phyloP scores from a whole-genome alignment of 2,797 vertebrate species.

The Coendou prehensilis region DNA sequence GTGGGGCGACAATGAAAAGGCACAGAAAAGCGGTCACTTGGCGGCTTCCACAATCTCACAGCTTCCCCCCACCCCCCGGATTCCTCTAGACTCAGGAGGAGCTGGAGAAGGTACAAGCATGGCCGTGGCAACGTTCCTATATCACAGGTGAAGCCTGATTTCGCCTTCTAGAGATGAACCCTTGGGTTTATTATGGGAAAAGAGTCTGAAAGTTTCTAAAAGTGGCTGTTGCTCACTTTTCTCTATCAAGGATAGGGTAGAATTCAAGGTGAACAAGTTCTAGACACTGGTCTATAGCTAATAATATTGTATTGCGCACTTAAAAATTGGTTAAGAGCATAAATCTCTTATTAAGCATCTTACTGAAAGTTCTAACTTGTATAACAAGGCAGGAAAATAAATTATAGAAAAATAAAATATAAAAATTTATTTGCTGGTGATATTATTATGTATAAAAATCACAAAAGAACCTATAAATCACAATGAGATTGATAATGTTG shows the following conservation, averaged over 20 bases:
- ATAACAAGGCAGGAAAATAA: not conserved
- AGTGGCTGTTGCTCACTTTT: not conserved
- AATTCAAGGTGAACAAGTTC: not conserved
- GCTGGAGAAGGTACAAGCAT: not conserved
- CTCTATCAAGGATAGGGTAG: not conserved
- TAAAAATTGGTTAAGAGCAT: not conserved
- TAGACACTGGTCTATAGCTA: not conserved
- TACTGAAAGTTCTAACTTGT: not conserved
- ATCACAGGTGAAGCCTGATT: not conserved
- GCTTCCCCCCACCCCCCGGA: not conserved
- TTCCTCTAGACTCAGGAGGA: too few species aligned
- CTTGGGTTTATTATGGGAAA: not conserved
- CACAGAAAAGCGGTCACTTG: too few species aligned
- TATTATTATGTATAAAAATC: not conserved
- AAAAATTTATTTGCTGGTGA: not conserved
- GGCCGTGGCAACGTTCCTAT: not conserved
- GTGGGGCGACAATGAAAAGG: too few species aligned
- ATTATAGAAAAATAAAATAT: not conserved
- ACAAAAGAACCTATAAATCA: not conserved
- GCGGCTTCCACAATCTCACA: not conserved
- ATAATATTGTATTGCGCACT: not conserved
- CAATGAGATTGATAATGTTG: not conserved
- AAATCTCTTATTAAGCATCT: not conserved
- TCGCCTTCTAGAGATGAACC: not conserved
- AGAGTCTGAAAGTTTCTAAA: not conserved